These are phyloP conservation scores for Neotoma lepida DNA, from an alignment of 2,113 vertebrate species.

Conservation along the genomic window DNA sequence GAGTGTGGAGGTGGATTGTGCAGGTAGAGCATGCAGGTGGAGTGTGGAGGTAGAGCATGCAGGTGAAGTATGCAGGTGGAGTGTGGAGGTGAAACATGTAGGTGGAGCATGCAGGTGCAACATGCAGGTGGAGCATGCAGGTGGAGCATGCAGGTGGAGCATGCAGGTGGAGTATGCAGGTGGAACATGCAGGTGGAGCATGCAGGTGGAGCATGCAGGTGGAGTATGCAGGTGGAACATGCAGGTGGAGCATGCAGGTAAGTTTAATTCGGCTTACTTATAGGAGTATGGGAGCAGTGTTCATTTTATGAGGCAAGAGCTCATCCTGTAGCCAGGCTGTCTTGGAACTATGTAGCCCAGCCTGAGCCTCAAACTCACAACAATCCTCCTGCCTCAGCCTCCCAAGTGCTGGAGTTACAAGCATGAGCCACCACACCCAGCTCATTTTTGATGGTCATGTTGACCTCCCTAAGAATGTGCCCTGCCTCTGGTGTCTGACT, in stretches of 20 bases:
- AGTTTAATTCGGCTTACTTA: neutral
- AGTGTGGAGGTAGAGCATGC: accelerated
- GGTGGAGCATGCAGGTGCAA: neutral
- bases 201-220: neutral
- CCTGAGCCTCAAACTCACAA: too few relatives aligned
- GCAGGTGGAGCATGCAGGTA: neutral
- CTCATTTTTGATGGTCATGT: neutral
- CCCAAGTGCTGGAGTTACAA: neutral
- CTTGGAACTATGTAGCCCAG: neutral
- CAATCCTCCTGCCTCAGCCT: neutral
- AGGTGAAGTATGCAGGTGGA: neutral
- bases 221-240: neutral
- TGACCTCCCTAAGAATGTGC: neutral
- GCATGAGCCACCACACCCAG: neutral
- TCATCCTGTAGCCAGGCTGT: neutral
- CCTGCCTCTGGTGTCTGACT: neutral
- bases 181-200: neutral
- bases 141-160: neutral
- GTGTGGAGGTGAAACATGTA: neutral
- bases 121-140: neutral
- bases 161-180: neutral
- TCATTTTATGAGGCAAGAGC: neutral
- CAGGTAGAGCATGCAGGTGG: neutral
- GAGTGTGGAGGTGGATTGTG: neutral
- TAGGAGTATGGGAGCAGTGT: neutral